Base-by-base conservation (phyloP, 2,113 vertebrate genomes). In the Melanocharis versteri region DNA sequence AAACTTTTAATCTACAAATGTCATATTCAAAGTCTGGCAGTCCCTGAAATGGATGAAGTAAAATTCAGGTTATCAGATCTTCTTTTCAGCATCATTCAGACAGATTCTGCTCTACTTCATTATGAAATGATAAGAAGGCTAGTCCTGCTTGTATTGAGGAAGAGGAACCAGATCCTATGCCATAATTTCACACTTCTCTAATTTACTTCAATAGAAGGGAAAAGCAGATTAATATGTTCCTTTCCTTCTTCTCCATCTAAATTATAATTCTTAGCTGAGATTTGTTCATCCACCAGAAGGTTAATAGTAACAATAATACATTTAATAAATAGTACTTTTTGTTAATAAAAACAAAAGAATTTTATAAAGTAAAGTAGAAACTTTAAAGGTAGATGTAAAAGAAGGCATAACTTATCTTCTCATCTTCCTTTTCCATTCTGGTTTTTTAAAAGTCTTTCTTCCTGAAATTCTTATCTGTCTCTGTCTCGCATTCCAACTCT, bases 161-260 rank as follows among this genome's bases (percentile, higher is more conserved):
- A 95, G 84, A 89, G 60, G 44, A 96, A 94, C 47, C 40, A 73
- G 24, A 84, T 87, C 39, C 31, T 82, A 8, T 82, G 37, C 35
- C 33, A 10, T 84, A 40, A 93, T 77, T 89, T 93, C 77, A 78
- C 3, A 6, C 65, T 97, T 97, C 93, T 69, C 40, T 79, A 91
- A 82, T 93, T 95, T 87, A 39, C 31, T 94, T 93, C 77, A 79
- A 91, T 71, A 45, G 68, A 94, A 90, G 78, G 58, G 65, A 79
- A 94, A 94, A 93, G 23, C 12, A 78, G 28, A 64, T 75, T 33
- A 50, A 11, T 51, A 15, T 27, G 28, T 76, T 82, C 44, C 11
- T 17, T 84, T 85, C 26, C 28, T 71, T 66, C 28, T 90, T 58
- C 83, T 78, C 18, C 16, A 91, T 44, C 7, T 45, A 91, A 75